Evolutionary conservation across 2,797 vertebrate species (phyloP).

Genomic region (Xenentodon cancila): DNA sequence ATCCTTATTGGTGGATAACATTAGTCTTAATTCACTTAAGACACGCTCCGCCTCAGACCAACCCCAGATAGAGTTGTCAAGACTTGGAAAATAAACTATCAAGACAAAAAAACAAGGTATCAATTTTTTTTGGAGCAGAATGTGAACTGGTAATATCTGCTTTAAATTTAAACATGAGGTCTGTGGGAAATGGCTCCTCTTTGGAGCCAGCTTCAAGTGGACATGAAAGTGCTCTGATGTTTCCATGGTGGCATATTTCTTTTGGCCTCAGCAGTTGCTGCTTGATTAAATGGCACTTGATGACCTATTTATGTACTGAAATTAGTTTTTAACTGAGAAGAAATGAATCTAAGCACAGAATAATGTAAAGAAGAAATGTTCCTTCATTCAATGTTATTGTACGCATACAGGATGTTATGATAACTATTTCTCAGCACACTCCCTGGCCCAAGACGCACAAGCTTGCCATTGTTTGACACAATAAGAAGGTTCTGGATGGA

Average conservation of each 20-base stretch:
- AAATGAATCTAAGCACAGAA: neutral
- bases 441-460: slow-evolving; percentile 48
- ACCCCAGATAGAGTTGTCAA: neutral
- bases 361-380: slow-evolving; percentile 11
- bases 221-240: too few species aligned
- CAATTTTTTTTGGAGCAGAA: too few species aligned
- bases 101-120: too few species aligned
- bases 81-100: too few species aligned
- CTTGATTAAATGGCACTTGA: neutral
- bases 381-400: slow-evolving; percentile 39
- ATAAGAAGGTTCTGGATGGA: too few species aligned
- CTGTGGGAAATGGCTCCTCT: too few species aligned
- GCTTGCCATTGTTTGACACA: slow-evolving; percentile 44
- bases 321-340: neutral
- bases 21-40: too few species aligned
- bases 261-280: neutral
- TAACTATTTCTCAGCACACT: slow-evolving; percentile 23
- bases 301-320: neutral
- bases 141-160: too few species aligned
- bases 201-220: too few species aligned
- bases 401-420: slow-evolving; percentile 34
- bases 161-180: too few species aligned
- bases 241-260: too few species aligned
- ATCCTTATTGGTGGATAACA: too few species aligned
- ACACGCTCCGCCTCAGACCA: neutral